A percentile compares a stretch with the other conserved stretches of the same genome.
Conservation (phyloP, 2,113 vertebrate species). For the Cololabis saira region DNA sequence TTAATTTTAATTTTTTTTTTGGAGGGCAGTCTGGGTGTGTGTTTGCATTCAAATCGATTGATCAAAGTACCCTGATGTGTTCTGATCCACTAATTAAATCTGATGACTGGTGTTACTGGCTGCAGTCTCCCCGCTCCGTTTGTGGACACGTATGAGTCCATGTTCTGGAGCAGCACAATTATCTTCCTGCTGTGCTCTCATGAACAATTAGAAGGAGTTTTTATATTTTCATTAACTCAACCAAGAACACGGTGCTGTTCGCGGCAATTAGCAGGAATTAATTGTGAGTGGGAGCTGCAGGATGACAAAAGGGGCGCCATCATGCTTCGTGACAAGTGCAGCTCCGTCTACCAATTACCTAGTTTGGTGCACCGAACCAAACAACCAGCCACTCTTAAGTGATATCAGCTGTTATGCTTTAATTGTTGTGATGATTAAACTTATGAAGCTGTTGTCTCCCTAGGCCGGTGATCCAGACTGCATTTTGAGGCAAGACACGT, state of each 20-base stretch:
- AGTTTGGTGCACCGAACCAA: no score
- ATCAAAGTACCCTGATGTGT: background rate
- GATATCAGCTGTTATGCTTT: background rate
- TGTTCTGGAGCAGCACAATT: background rate
- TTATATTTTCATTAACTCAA: background rate
- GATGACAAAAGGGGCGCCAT: background rate
- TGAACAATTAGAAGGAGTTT: background rate
- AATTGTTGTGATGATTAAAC: no score
- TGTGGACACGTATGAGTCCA: background rate
- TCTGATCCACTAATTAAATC: background rate
- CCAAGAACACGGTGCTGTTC: background rate
- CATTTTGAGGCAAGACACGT: no score
- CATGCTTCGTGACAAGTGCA: background rate
- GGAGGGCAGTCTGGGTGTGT: no score
- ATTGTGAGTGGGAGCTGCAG: background rate
- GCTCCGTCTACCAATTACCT: background rate
- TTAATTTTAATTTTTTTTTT: no score
- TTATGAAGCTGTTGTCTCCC: no score
- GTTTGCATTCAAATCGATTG: no score
- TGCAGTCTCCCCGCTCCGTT: background rate
- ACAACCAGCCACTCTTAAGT: background rate
- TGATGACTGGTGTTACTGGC: background rate
- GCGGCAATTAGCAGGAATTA: background rate
- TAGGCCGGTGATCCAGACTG: no score
- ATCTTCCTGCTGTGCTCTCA: background rate